Base-by-base conservation (phyloP, 64 coral and sea anemone species). In the Montipora sp. region DNA sequence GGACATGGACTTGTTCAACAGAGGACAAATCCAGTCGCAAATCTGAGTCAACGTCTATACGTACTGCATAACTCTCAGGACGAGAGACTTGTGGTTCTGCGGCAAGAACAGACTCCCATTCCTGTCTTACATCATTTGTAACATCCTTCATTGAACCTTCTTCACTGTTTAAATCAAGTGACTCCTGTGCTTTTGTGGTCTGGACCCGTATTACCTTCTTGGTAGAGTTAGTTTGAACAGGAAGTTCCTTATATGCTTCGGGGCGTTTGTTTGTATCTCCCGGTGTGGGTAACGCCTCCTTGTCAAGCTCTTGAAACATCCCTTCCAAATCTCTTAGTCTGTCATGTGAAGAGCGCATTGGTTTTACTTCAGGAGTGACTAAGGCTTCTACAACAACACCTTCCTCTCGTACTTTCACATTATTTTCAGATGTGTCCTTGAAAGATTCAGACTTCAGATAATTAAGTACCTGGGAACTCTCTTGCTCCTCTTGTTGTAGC, bases 281-380 rank as follows among this genome's bases (percentile, higher is more conserved):
- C 1, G 65, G 12, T 16, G 63, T 50, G 7, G 82, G 13, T 45
- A 48, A 65, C 16, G 63, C 14, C 7, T 71, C 61, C 45, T 85
- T 13, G 65, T 85, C 65, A 19, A 85, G 45, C 65, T 85, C 65
- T 46, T 71, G 61, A 48, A 85, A 46, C 65, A 19, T 85, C 10
- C 36, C 18, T 20, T 69, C 82, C 66, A 85, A 71, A 71, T 85
- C 61, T 66, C 47, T 85, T 1, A 85, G 3, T 18, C 18, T 85
- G 45, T 85, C 82, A 21, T 70, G 43, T 5, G 82, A 5, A 46
- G 23, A 27, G 36, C 27, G 27, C 18, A 16, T 48, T 46, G 46
- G 61, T 85, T 85, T 85, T n/a, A 9, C 71, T 71, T 85, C 44
- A 68, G 82, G 63, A 72, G 82, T 85, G 71, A 85, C 82, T 8